Evolutionary conservation across 2,113 vertebrate genomes (phyloP).

Genomic region (Oriolus oriolus): DNA sequence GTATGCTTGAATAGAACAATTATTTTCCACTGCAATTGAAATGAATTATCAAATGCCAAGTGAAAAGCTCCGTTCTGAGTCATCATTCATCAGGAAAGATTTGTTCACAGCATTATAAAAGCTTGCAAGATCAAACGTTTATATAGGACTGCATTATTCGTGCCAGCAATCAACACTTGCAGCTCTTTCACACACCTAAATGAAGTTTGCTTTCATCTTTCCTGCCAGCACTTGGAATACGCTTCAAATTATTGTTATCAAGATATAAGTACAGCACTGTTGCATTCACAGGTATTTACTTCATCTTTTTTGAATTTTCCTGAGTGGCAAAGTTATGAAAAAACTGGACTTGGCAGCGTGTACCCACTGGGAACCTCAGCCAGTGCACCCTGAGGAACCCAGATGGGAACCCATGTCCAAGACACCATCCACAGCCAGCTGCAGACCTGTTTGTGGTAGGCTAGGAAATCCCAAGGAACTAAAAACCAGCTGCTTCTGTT

Average conservation of each 20-base stretch:
- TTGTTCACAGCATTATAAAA: background rate
- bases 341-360: background rate
- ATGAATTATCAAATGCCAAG: conserved; percentile 44
- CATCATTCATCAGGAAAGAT: conserved; percentile 25
- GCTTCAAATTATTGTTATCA: background rate
- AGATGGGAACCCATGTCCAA: background rate
- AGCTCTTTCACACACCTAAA: background rate
- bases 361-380: background rate
- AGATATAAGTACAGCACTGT: accelerated
- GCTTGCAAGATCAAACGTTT: conserved; percentile 25
- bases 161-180: background rate
- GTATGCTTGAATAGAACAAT: conserved; percentile 46
- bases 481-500: background rate
- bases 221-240: background rate
- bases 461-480: background rate
- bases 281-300: background rate
- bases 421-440: background rate
- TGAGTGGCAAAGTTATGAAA: background rate
- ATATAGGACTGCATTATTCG: background rate
- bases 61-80: conserved; percentile 42
- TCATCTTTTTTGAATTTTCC: background rate
- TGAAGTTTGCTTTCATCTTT: conserved; percentile 1
- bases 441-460: background rate
- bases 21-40: conserved; percentile 44
- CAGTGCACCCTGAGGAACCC: background rate